These are phyloP conservation scores for Motacilla alba DNA, from an alignment of 2,113 vertebrate species.

Conservation along the genomic window DNA sequence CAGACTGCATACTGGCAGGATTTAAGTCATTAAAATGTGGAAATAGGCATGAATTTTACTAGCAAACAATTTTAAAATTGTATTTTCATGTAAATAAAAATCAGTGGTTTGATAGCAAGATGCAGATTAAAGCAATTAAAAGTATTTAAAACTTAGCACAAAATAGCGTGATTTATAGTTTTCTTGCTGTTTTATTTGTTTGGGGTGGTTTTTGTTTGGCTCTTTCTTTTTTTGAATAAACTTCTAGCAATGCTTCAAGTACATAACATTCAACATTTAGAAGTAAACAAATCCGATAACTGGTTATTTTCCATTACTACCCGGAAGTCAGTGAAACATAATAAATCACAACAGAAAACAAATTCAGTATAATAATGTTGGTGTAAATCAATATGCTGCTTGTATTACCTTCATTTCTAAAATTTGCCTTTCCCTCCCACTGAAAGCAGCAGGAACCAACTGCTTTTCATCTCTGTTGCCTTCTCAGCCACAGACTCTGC, in stretches of 20 bases:
- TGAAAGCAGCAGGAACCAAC: not conserved
- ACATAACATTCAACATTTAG: not conserved
- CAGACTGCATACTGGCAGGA: not conserved
- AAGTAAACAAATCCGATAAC: slow-evolving; percentile 12
- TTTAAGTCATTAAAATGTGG: not conserved
- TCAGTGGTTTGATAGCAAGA: not conserved
- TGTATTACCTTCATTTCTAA: not conserved
- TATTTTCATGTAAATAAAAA: not conserved
- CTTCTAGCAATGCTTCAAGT: not conserved
- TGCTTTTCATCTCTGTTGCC: not conserved
- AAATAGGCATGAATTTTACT: not conserved
- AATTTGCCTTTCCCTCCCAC: not conserved
- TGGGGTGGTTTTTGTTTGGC: not conserved
- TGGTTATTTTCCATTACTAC: slow-evolving; percentile 1
- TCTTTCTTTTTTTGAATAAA: not conserved
- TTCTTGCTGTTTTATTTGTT: not conserved
- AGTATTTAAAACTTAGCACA: not conserved
- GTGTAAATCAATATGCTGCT: not conserved
- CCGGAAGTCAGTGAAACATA: not conserved
- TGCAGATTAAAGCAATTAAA: not conserved
- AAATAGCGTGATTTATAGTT: not conserved
- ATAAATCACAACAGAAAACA: not conserved
- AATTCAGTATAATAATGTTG: not conserved
- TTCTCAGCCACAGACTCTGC: not conserved
- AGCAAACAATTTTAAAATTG: not conserved